Evolutionary conservation across 2,113 vertebrate species (phyloP), one percentile per base, ranked within the genome.

Genomic region (Cathartes aura): DNA sequence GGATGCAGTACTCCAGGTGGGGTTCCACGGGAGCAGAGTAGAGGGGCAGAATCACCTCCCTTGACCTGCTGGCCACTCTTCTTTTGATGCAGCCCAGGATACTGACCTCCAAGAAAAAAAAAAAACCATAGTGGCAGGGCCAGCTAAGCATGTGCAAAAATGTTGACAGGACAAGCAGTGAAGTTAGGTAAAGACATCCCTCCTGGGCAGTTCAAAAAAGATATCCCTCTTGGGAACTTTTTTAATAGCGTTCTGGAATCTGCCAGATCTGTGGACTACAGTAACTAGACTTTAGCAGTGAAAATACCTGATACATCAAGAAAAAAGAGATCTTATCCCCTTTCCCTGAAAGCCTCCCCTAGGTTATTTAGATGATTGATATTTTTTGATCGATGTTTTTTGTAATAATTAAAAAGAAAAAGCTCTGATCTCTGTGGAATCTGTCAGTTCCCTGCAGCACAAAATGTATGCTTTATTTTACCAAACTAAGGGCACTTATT

Each of bases 401-500:
- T 36, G 7, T 58, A 67, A 36, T 20, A 59, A 12, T 29, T 82
- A 26, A 67, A 64, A 94, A 76, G 18, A 50, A 83, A 73, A 85
- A 58, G 7, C 15, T 70, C 63, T 87, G 66, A 82, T 36, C 42
- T 63, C 53, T 67, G 15, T 88, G 79, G 36, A 96, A 93, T 94
- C 60, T 94, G 18, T 53, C 73, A 53, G 42, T 32, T 66, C 56
- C n/a, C 58, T 86, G 48, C 22, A 85, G 59, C 59, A 88, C 12
- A 91, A 93, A 94, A 91, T n/a, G 20, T 40, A 88, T 40, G 56
- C 43, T 92, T 96, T 89, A 80, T 76, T 91, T 96, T 70, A 64
- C 16, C 15, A 74, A 66, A 79, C 11, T 50, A 47, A 75, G 73
- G 88, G 56, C 56, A 91, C 26, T 75, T 59, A 47, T 2, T 5